Base-by-base conservation (phyloP, 2,797 vertebrate species). In the Craterocephalus amniculus region DNA sequence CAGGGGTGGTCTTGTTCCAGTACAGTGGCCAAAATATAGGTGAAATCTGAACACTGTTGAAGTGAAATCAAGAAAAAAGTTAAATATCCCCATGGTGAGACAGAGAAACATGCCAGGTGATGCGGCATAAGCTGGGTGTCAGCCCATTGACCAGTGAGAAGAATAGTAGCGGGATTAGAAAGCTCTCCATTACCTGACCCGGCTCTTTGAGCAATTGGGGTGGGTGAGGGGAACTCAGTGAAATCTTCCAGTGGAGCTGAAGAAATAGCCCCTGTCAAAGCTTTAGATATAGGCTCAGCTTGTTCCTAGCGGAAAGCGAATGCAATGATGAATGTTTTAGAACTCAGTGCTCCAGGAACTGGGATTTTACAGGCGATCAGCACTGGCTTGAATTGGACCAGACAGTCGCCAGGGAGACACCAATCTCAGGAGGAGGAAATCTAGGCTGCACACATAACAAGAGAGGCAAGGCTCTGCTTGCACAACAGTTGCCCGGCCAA, bases 261-360 rank as follows among this genome's bases (percentile, higher is more conserved):
- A 80, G 69, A 86, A 85, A 80, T 84, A 80, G 26, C 66, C 73
- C 72, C 59, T 72, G 79, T 80, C 80, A 87, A 86, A 88, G 77
- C 79, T 61, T 83, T 66, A 58, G 78, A 85, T 83, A 81, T 38
- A 73, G 65, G 67, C 76, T 83, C 82, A 85, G 84, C 70, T 67
- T 80, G 81, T 77, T 82, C 76, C 74, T 61, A 74, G 75, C 83
- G 75, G 76, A 72, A 69, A 83, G 67, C 49, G 29, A 54, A 75
- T 54, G 66, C 68, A 80, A 83, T 84, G 87, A 92, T 91, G 83
- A 89, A 91, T 91, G 88, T 87, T 86, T 87, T 76, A 77, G 70
- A 68, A 81, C 69, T 71, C 24, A 12, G 49, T 7, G 43, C 75
- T 83, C 76, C 74, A 86, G 74, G 84, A 90, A 80, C 78, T 78